Conservation (phyloP, 2,888 invertebrate species). For the Ophion ellenae region DNA sequence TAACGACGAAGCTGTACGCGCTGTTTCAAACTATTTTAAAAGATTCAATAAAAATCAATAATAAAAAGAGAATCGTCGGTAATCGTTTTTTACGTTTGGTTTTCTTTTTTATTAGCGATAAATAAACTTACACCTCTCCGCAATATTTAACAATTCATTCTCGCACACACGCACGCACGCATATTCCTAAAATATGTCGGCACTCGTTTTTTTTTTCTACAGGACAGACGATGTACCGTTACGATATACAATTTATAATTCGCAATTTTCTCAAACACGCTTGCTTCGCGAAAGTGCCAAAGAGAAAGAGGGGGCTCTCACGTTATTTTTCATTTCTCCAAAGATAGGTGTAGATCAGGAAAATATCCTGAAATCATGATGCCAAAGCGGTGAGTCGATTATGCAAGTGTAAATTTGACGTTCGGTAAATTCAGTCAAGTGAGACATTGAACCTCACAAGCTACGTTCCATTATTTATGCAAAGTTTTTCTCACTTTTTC, state of each 20-base stretch:
- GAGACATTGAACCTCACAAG: slow-evolving; percentile 32
- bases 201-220: slow-evolving; percentile 8
- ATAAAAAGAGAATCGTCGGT: slow-evolving; percentile 67
- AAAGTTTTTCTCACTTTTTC: slow-evolving; percentile 14
- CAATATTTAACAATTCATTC: slow-evolving; percentile 81
- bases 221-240: slow-evolving; percentile 57
- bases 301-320: slow-evolving; percentile 45
- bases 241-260: slow-evolving; percentile 41
- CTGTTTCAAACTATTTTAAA: slow-evolving; percentile 80
- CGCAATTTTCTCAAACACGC: slow-evolving; percentile 25
- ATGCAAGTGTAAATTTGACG: slow-evolving; percentile 29
- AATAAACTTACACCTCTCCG: slow-evolving; percentile 84
- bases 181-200: slow-evolving; percentile 43
- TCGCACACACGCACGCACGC: slow-evolving; percentile 81
- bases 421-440: slow-evolving; percentile 53
- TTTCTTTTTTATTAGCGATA: slow-evolving; percentile 82
- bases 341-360: slow-evolving; percentile 20
- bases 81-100: slow-evolving; percentile 4
- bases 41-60: slow-evolving; percentile 79
- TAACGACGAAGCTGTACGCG: slow-evolving; percentile 76
- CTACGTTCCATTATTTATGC: slow-evolving; percentile 41
- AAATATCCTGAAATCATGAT: slow-evolving; percentile 58
- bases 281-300: slow-evolving; percentile 62
- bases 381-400: slow-evolving; percentile 62
- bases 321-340: slow-evolving; percentile 9